A percentile compares a stretch with the other conserved stretches of the same genome.
phyloP scores from a whole-genome alignment of 2,797 vertebrate species.

The Neosalanx taihuensis region DNA sequence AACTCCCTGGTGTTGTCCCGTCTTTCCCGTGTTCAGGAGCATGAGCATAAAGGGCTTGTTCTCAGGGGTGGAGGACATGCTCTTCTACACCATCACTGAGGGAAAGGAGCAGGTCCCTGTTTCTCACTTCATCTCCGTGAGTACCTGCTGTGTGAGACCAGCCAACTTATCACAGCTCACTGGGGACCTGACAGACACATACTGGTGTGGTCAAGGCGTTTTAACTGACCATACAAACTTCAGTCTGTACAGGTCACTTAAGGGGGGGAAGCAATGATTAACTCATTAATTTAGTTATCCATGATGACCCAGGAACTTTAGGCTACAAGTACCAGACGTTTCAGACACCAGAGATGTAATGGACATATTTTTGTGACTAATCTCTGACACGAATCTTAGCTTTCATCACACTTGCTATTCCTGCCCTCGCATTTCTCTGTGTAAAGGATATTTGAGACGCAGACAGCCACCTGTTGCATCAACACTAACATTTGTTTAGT shows the following conservation, averaged over 20 bases:
- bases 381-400: background rate
- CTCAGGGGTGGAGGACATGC: constrained; percentile 79
- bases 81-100: constrained; percentile 86
- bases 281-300: too few relatives aligned
- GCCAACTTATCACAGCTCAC: too few relatives aligned
- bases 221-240: too few relatives aligned
- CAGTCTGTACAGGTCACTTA: too few relatives aligned
- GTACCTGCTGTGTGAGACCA: constrained; percentile 30
- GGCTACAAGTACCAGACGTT: background rate
- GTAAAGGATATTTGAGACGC: background rate
- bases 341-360: background rate
- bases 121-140: constrained; percentile 80
- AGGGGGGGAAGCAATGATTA: too few relatives aligned
- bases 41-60: constrained; percentile 58
- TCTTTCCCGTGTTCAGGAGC: constrained; percentile 41
- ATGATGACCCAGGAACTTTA: background rate
- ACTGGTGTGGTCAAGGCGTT: too few relatives aligned
- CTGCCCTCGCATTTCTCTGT: background rate
- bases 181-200: too few relatives aligned
- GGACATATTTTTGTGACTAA: background rate
- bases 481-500: background rate
- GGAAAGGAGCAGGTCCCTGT: constrained; percentile 81
- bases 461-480: background rate
- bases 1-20: background rate
- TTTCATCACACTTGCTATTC: background rate